Base-by-base conservation (phyloP, 2,888 invertebrate species). In the Selenia dentaria region DNA sequence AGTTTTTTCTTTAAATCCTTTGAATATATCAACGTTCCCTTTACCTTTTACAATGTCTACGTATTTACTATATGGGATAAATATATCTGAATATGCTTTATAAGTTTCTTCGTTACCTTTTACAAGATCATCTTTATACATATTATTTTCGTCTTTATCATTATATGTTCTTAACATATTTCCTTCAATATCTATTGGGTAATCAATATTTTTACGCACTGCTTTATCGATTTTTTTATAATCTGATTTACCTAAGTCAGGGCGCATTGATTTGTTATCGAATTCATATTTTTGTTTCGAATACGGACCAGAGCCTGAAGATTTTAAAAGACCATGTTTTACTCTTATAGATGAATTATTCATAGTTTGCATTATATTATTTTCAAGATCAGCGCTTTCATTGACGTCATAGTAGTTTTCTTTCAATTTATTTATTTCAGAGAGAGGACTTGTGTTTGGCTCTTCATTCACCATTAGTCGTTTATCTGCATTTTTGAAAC, bases 81-180 rank as follows among this genome's bases (percentile, higher is more conserved):
- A n/a, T 10, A 31, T 16, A 16, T 16, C 4, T 16, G 2, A 3
- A 16, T 2, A 16, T 16, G 16, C 4, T 16, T 4, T 16, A 4
- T 2, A 16, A 3, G 2, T 16, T 1, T 34, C 18, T 14, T 41
- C 22, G 9, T 8, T 13, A 9, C 27, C n/a, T 26, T 31, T 22
- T 3, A 18, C 32, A 22, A 32, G 3, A 9, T 41, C 13, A 3
- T 24, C 22, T 1, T 37, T 33, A 12, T 13, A 14, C 12, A 16
- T 2, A 14, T 35, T 20, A 10, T 27, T 22, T 11, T 22, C 6
- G 1, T 6, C 20, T 16, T 38, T 18, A 5, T 38, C n/a, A 22
- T 27, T 28, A 36, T 45, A 51, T 35, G 46, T 9, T 24, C 9
- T n/a, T n/a, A n/a, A n/a, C n/a, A n/a, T n/a, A n/a, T n/a, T 11